Conservation (phyloP, 2,113 vertebrate genomes). For the Tinamus guttatus region DNA sequence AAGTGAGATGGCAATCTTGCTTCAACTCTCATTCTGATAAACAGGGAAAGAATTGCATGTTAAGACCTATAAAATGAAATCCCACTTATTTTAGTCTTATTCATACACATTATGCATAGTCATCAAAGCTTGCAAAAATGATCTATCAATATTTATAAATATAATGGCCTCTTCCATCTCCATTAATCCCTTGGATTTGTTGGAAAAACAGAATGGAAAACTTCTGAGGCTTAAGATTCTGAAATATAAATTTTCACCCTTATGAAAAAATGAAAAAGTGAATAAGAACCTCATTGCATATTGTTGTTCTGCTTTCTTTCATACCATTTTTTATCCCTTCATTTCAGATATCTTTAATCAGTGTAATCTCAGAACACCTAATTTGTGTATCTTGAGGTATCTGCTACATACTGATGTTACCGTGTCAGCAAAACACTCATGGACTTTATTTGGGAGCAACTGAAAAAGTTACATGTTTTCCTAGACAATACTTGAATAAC, state of each 20-base stretch:
- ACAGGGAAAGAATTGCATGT: background rate
- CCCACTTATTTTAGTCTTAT: background rate
- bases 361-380: background rate
- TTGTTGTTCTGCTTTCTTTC: background rate
- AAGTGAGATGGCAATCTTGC: background rate
- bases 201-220: background rate
- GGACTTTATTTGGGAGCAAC: background rate
- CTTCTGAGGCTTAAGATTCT: background rate
- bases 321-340: background rate
- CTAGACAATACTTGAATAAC: background rate
- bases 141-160: background rate
- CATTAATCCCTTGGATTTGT: background rate
- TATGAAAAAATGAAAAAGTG: background rate
- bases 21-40: background rate
- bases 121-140: background rate
- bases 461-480: background rate
- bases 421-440: background rate
- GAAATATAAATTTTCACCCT: background rate
- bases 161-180: background rate
- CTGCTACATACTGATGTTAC: background rate
- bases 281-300: accelerated
- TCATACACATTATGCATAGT: background rate
- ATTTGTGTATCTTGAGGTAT: background rate
- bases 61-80: background rate
- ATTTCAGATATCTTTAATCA: background rate